A percentile compares a stretch with the other conserved stretches of the same genome.
These are phyloP conservation scores for Chrysomallon squamiferum DNA, from an alignment of 1,140 invertebrate genomes.

Conservation along the genomic window DNA sequence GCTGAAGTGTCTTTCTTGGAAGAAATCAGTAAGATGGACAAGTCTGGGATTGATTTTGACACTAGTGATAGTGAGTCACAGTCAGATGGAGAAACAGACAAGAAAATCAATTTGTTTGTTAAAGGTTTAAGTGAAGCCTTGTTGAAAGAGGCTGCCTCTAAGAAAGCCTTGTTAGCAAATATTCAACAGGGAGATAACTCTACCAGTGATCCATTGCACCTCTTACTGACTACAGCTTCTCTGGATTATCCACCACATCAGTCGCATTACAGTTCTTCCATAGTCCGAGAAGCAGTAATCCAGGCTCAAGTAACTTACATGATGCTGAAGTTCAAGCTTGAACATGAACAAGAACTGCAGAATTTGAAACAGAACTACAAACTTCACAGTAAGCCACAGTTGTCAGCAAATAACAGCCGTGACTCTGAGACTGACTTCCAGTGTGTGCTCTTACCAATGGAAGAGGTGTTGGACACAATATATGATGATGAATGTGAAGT, in stretches of 20 bases:
- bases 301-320: slow-evolving; percentile 51
- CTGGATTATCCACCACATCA: slow-evolving; percentile 26
- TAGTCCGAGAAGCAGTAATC: slow-evolving; percentile 50
- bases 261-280: slow-evolving; percentile 30
- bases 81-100: slow-evolving; percentile 12
- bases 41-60: slow-evolving; percentile 26
- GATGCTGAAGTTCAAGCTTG: slow-evolving; percentile 48
- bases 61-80: background rate
- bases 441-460: slow-evolving; percentile 40
- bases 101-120: slow-evolving; percentile 17
- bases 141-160: slow-evolving; percentile 44
- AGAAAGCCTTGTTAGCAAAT: slow-evolving; percentile 34
- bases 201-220: too few species aligned
- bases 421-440: slow-evolving; percentile 45
- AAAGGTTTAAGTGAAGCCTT: slow-evolving; percentile 38
- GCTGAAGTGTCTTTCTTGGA: slow-evolving; percentile 33
- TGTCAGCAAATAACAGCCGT: slow-evolving; percentile 28
- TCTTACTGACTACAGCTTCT: slow-evolving; percentile 21
- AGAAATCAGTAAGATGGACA: slow-evolving; percentile 35
- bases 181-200: slow-evolving; percentile 9
- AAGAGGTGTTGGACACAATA: slow-evolving; percentile 53
- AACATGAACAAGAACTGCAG: slow-evolving; percentile 43
- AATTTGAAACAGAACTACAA: slow-evolving; percentile 37
- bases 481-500: slow-evolving; percentile 54
- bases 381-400: slow-evolving; percentile 16